These are phyloP conservation scores for Nasalis larvatus DNA, from an alignment of 2,113 vertebrate genomes.

Conservation along the genomic window DNA sequence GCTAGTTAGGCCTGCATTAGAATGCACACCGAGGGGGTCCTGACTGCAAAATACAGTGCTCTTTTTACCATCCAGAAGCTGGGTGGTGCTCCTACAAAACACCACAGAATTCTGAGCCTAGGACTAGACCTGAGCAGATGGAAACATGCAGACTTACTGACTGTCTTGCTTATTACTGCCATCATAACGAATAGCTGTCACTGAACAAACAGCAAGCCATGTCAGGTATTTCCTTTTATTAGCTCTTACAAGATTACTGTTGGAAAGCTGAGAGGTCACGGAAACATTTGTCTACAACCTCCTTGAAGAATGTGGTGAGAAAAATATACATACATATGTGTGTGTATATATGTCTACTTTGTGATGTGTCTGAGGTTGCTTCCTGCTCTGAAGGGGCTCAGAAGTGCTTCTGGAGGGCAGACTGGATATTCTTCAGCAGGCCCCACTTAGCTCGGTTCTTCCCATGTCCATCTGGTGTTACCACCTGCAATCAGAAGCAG, in stretches of 20 bases:
- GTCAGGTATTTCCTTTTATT: constrained; percentile 65
- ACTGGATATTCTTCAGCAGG: constrained; percentile 75
- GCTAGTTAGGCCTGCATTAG: background rate
- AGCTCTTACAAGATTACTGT: constrained; percentile 18
- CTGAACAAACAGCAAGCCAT: background rate
- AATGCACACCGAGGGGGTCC: background rate
- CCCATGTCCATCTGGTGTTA: constrained; percentile 67
- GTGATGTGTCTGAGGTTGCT: background rate
- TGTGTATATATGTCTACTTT: background rate
- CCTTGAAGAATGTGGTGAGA: constrained; percentile 40
- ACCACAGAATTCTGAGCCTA: background rate
- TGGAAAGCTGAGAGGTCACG: constrained; percentile 12
- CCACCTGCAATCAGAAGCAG: constrained; percentile 72
- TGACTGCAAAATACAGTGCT: background rate
- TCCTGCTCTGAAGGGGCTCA: constrained; percentile 29
- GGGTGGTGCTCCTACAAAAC: background rate
- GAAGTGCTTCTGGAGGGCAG: constrained; percentile 68
- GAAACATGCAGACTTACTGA: background rate
- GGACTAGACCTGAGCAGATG: background rate
- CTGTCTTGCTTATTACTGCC: background rate
- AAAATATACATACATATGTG: constrained; percentile 47
- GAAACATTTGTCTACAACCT: background rate
- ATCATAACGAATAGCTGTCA: background rate
- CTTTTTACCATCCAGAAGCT: background rate
- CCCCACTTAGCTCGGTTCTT: constrained; percentile 74